These are phyloP conservation scores for Lissocephala sabroskyi DNA, from an alignment of 2,888 invertebrate genomes.

Conservation along the genomic window DNA sequence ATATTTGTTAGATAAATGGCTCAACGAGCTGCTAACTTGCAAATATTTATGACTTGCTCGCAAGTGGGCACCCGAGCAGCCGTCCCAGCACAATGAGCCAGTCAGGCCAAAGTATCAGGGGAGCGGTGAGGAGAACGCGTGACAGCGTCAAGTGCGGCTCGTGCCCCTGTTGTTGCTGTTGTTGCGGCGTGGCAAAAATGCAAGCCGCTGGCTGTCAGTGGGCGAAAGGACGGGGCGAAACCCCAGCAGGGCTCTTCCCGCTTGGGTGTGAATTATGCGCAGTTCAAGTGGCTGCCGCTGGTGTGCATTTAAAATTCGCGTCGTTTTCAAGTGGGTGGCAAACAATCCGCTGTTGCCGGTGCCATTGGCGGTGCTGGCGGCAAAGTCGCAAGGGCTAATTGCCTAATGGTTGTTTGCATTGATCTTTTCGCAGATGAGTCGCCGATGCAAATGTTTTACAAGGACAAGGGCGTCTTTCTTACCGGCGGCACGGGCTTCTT, in stretches of 20 bases:
- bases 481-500: slow-evolving; percentile 77
- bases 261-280: slow-evolving; percentile 50
- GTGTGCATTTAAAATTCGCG: slow-evolving; percentile 57
- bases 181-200: slow-evolving; percentile 52
- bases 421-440: slow-evolving; percentile 61
- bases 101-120: too few species aligned
- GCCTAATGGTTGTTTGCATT: slow-evolving; percentile 55
- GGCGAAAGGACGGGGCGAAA: too few species aligned
- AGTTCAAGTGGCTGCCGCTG: slow-evolving; percentile 59
- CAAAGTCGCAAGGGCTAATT: slow-evolving; percentile 63
- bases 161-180: slow-evolving; percentile 52
- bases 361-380: slow-evolving; percentile 7
- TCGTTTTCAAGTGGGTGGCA: slow-evolving; percentile 58
- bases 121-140: too few species aligned
- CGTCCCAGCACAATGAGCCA: slow-evolving; percentile 11
- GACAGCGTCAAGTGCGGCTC: slow-evolving; percentile 25
- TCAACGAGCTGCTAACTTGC: slow-evolving; percentile 66
- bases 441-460: slow-evolving; percentile 77
- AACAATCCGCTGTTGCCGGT: too few species aligned
- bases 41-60: slow-evolving; percentile 64
- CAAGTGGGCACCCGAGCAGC: slow-evolving; percentile 42
- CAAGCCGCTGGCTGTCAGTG: neutral
- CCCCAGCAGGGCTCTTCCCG: neutral
- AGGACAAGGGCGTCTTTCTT: slow-evolving; percentile 77
- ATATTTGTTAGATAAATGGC: slow-evolving; percentile 59